Conservation (phyloP, 1,140 invertebrate genomes). For the Drosophila novamexicana region DNA sequence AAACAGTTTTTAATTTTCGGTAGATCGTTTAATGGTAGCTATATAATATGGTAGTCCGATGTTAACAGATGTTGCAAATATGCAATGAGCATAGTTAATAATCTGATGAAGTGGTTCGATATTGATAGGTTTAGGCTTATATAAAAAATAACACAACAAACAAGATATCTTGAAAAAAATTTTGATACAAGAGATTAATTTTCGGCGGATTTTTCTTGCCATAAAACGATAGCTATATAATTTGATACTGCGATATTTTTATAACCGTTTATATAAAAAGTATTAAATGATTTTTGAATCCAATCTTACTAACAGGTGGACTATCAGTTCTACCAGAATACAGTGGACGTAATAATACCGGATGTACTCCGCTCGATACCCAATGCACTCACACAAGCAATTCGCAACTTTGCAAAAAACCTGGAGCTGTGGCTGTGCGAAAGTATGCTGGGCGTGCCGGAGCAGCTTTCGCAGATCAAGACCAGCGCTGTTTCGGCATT, state of each 20-base stretch:
- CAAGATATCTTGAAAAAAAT: too few relatives aligned
- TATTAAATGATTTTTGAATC: not conserved
- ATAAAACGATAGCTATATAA: not conserved
- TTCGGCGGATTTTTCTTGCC: not conserved
- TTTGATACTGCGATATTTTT: too few relatives aligned
- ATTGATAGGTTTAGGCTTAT: too few relatives aligned
- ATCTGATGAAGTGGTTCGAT: too few relatives aligned
- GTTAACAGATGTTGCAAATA: too few relatives aligned
- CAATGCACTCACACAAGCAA: constrained; percentile 95
- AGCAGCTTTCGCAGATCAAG: constrained; percentile 93
- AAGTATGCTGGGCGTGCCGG: constrained; percentile 94
- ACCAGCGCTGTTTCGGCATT: constrained; percentile 95
- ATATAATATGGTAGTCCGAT: too few relatives aligned
- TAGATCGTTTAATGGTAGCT: too few relatives aligned
- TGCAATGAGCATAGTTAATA: too few relatives aligned
- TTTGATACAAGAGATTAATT: too few relatives aligned
- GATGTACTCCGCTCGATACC: constrained; percentile 98
- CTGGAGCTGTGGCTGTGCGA: constrained; percentile 94
- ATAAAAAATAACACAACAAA: too few relatives aligned
- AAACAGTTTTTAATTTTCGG: too few relatives aligned
- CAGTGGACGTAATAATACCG: constrained; percentile 97
- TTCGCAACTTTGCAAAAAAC: constrained; percentile 96
- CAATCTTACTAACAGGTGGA: constrained; percentile 87
- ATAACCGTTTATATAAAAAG: not conserved
- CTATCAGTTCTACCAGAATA: constrained; percentile 97